Evolutionary conservation across 2,888 invertebrate genomes (phyloP), one percentile per base, ranked within the genome.

Genomic region (Metacarcinus magister): DNA sequence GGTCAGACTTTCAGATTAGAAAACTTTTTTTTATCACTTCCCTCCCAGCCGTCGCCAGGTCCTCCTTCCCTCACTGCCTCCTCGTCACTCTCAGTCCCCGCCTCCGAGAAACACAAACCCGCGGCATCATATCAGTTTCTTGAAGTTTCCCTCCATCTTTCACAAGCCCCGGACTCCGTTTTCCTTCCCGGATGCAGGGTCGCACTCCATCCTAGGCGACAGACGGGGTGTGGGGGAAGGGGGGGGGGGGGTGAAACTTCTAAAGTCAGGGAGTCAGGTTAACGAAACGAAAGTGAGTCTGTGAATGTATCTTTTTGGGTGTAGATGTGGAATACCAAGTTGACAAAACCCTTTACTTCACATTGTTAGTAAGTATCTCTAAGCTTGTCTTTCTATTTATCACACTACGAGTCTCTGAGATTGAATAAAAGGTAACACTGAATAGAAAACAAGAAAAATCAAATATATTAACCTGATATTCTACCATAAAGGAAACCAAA

Each of bases 11-110:
- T 67, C 60, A 67, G 60, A 67, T 67, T 67, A 67, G 60, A 67
- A 67, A 67, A 67, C 60, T 67, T 67, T 67, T 67, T 67, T 67
- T 67, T 67, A 67, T 67, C 60, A 67, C 60, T 67, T 67, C 60
- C 23, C 23, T 67, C 19, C 60, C 60, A 67, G 60, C 16, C 60
- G 60, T 67, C 60, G 60, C 60, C 60, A 67, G 19, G 16, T 23
- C 19, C 19, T 19, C 60, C 60, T 4, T 19, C 60, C 19, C 60
- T 23, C 60, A 4, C 60, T 19, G 16, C 60, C 60, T 67, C 60
- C 60, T 67, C 60, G 60, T 23, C 60, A 67, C 60, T 67, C 60
- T 67, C 60, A 67, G 4, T 19, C 60, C 23, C 4, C 60, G 60
- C 60, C 60, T 67, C 60, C 60, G 16, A 67, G 60, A 67, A 67